A percentile compares a stretch with the other conserved stretches of the same genome.
Evolutionary conservation across 2,797 vertebrate genomes (phyloP).

Genomic region (Denticeps clupeoides): DNA sequence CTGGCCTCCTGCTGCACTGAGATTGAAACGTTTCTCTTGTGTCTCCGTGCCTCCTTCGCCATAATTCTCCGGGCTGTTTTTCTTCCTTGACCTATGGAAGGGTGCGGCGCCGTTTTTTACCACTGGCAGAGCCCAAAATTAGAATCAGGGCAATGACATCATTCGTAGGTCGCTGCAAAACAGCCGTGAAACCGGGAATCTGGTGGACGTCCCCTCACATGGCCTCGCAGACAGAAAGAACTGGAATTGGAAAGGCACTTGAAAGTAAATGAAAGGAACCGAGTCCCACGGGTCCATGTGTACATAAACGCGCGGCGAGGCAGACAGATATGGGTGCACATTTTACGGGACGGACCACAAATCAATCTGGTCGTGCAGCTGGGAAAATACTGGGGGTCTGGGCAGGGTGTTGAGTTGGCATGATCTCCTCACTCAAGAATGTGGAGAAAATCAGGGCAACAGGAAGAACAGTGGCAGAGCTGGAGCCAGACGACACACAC

Average conservation of each 20-base stretch:
- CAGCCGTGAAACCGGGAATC: conserved; percentile 2
- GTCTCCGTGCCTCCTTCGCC: background rate
- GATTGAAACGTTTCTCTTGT: background rate
- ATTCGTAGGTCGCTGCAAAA: conserved; percentile 16
- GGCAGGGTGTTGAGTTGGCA: conserved; percentile 33
- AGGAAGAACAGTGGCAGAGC: conserved; percentile 41
- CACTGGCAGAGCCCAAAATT: conserved; percentile 17
- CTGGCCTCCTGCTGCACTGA: too few species aligned
- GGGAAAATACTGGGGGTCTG: conserved; percentile 18
- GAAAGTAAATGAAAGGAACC: conserved; percentile 1
- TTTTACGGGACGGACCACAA: background rate
- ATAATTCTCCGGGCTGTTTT: background rate
- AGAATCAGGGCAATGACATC: conserved; percentile 20
- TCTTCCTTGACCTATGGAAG: background rate
- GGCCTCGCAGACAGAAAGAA: background rate
- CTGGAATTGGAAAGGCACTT: too few species aligned
- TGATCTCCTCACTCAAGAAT: conserved; percentile 50
- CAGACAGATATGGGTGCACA: background rate
- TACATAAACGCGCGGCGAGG: background rate
- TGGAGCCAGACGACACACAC: conserved; percentile 9
- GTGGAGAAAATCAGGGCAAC: conserved; percentile 53
- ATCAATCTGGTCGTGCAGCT: conserved; percentile 13
- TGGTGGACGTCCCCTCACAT: too few species aligned
- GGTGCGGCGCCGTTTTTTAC: conserved; percentile 15
- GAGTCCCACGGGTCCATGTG: background rate